Percentiles rank a stretch among this genome's conserved stretches.
Conservation (phyloP, 2,888 invertebrate genomes). For the Hymenopus coronatus region DNA sequence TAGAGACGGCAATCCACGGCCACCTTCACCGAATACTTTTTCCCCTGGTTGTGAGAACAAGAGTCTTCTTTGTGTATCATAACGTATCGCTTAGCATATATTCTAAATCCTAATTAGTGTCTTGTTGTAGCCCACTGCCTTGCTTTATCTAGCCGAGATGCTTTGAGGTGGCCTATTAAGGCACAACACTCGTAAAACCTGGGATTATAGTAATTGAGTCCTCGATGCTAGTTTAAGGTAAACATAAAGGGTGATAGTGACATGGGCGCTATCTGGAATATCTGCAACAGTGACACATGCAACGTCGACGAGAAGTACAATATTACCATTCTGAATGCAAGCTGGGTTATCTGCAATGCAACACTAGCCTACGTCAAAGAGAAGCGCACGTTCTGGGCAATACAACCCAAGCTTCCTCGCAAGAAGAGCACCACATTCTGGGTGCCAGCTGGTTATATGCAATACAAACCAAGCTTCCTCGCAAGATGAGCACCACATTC, state of each 20-base stretch:
- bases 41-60: not conserved
- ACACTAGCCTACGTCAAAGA: too few species aligned
- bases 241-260: not conserved
- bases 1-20: not conserved
- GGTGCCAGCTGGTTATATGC: too few species aligned
- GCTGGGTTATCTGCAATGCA: too few species aligned
- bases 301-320: not conserved
- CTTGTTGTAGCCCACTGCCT: not conserved
- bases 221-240: not conserved
- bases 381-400: too few species aligned
- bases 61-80: not conserved
- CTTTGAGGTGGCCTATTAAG: not conserved
- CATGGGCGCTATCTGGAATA: not conserved
- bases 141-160: not conserved
- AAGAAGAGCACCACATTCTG: too few species aligned
- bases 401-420: too few species aligned
- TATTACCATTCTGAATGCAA: not conserved
- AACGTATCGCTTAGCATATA: not conserved
- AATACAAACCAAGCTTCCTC: too few species aligned
- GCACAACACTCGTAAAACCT: not conserved
- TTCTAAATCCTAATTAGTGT: not conserved
- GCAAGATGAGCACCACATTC: too few species aligned
- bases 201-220: not conserved
- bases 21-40: not conserved
- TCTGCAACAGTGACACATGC: not conserved